Evolutionary conservation across 2,797 vertebrate genomes (phyloP), one percentile per base, ranked within the genome.

Genomic region (Todus mexicanus): DNA sequence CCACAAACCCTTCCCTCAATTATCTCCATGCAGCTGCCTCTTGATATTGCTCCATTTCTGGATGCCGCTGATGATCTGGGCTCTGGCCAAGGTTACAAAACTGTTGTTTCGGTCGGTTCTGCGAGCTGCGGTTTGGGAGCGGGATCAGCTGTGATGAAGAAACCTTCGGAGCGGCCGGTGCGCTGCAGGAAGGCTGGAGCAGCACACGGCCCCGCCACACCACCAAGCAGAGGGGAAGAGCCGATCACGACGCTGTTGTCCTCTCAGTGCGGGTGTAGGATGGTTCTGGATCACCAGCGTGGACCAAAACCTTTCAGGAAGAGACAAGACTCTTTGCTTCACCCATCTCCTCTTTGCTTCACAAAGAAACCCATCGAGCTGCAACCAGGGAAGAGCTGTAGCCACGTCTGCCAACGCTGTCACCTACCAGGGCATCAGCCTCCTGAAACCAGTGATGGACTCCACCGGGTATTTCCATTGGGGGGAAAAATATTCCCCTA

Each of bases 21-120:
- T 82, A 94, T 86, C 81, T 13, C 0, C 6, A 9, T 5, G 35
- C 96, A 94, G 94, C 89, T 93, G 89, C 92, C 84, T 84, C 75
- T 59, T 18, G 90, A 29, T 74, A 57, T 87, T 94, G 93, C 94
- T 82, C 64, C 93, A 90, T 51, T 53, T 79, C 10, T 75, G 94
- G 86, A 92, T 70, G 90, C 80, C 20, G 47, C 81, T 19, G 77
- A 86, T 68, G n/a, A 68, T 13, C 92, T 95, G 83, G 77, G 11
- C 37, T 69, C 86, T 37, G 71, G 93, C 92, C 90, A 94, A 86
- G 87, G 91, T 95, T 94, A 93, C 94, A 86, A 95, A 94, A 94
- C 73, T 84, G 38, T 18, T 18, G 68, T 61, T 92, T 23, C 70
- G 76, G 92, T 89, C 56, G 11, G 45, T 27, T 70, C 92, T 74